Percentiles rank a stretch among this genome's conserved stretches.
phyloP scores from a whole-genome alignment of 2,888 invertebrate species.

The Penaeus monodon region DNA sequence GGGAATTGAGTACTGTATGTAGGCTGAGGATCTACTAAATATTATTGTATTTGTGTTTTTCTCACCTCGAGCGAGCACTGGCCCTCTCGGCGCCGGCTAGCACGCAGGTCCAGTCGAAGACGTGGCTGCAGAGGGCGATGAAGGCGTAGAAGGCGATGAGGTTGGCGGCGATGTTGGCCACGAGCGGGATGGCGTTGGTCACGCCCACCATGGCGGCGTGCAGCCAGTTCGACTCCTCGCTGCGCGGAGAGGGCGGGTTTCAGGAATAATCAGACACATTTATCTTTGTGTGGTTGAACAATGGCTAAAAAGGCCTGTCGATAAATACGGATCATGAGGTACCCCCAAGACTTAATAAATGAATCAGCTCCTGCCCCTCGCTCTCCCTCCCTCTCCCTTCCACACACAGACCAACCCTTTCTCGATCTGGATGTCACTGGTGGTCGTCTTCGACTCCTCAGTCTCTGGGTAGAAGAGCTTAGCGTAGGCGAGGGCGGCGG shows the following conservation, averaged over 20 bases:
- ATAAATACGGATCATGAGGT: too few species aligned
- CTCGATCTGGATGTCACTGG: constrained; percentile 81
- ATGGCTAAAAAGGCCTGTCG: too few species aligned
- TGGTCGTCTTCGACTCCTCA: constrained; percentile 81
- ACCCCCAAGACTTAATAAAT: too few species aligned
- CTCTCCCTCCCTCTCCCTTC: too few species aligned
- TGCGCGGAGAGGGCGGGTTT: constrained; percentile 68
- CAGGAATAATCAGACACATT: too few species aligned
- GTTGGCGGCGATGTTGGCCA: constrained; percentile 90
- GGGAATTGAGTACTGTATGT: too few species aligned
- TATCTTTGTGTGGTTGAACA: too few species aligned
- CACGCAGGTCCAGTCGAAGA: constrained; percentile 84
- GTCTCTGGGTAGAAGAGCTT: constrained; percentile 95
- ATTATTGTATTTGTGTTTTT: background rate
- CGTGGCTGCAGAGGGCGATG: constrained; percentile 85
- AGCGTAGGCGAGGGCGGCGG: constrained; percentile 88
- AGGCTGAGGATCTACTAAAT: background rate
- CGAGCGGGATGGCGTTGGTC: constrained; percentile 85
- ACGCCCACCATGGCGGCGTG: constrained; percentile 93
- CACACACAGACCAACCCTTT: constrained; percentile 74
- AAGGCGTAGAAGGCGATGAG: constrained; percentile 92
- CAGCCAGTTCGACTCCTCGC: constrained; percentile 84
- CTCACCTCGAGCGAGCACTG: constrained; percentile 58
- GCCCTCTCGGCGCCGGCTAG: constrained; percentile 79
- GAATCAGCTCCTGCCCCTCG: too few species aligned